Evolutionary conservation across 2,113 vertebrate genomes (phyloP), one percentile per base, ranked within the genome.

Genomic region (Albula goreensis): DNA sequence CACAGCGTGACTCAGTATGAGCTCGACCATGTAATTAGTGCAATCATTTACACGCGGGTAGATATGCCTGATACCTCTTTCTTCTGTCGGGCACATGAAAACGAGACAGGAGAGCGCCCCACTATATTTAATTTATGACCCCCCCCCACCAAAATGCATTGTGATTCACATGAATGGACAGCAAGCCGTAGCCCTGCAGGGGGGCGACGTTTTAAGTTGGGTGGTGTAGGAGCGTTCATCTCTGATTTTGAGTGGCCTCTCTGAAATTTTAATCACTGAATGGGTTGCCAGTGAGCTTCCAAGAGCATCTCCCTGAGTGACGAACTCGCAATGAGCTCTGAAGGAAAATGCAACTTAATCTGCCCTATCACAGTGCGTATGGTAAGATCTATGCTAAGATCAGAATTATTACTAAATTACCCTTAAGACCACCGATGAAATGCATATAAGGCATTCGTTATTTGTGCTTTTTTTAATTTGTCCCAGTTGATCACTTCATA

Each of bases 71-170:
- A 52, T 78, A 85, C 49, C n/a, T 52, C 25, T 41, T 77, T 49
- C 50, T 22, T 53, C 49, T 84, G 49, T 50, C 48, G 31, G 56
- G 11, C 31, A 70, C 12, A 9, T 83, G 82, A 66, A 83, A 83
- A 83, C 15, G 51, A 49, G 41, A 66, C 56, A 63, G 51, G 8
- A 49, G 63, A 49, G 50, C 3, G 6, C 51, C 63, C 31, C 51
- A 50, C 25, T 77, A 82, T 86, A 50, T 86, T 86, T 86, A 82
- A 86, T 86, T 82, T 86, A 86, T 86, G 80, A 82, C 49, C 53
- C 78, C 53, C 78, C 50, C 48, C 78, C 53, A 81, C 56, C 79
- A 50, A 77, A 74, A 86, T 48, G 85, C 22, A 82, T 82, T 82
- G 80, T 86, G 60, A 52, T 81, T 15, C 70, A 77, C 11, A 78